A percentile compares a stretch with the other conserved stretches of the same genome.
Evolutionary conservation across 2,888 invertebrate species (phyloP).

Genomic region (Sphaerophoria taeniata): DNA sequence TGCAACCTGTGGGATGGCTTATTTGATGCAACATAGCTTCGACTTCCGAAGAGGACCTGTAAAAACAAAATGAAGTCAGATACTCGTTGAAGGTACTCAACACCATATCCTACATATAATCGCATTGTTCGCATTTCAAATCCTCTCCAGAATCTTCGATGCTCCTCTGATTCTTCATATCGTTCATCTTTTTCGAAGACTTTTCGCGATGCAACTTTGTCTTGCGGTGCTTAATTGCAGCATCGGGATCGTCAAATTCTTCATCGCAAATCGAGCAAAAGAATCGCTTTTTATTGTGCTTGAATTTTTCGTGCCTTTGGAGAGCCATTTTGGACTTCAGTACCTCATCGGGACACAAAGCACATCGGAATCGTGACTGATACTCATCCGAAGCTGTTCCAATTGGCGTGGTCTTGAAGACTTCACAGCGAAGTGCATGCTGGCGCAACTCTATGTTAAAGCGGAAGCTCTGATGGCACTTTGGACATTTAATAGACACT

Average conservation of each 20-base stretch:
- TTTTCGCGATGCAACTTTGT: conserved; percentile 86
- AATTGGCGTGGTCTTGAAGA: conserved; percentile 77
- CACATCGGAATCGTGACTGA: conserved; percentile 86
- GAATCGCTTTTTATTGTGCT: conserved; percentile 86
- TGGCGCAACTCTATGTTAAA: conserved; percentile 89
- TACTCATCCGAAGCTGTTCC: conserved; percentile 86
- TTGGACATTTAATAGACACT: conserved; percentile 86
- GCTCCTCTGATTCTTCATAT: conserved; percentile 83
- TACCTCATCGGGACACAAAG: conserved; percentile 84
- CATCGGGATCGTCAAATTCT: conserved; percentile 85
- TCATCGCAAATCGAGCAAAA: conserved; percentile 88
- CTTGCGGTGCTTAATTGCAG: conserved; percentile 87
- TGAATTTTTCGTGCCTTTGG: conserved; percentile 87
- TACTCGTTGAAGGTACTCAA: no score
- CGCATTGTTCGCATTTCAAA: conserved; percentile 55
- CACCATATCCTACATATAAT: conserved; percentile 70
- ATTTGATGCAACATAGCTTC: conserved; percentile 78
- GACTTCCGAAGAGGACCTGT: conserved; percentile 73
- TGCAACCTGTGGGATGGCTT: conserved; percentile 62
- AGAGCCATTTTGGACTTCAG: conserved; percentile 86
- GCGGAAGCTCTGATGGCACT: conserved; percentile 88
- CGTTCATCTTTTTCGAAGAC: conserved; percentile 83
- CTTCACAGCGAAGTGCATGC: conserved; percentile 85
- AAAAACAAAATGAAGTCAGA: neutral
- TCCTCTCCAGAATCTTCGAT: conserved; percentile 83